Evolutionary conservation across 2,113 vertebrate species (phyloP).

Genomic region (Cheirogaleus medius): DNA sequence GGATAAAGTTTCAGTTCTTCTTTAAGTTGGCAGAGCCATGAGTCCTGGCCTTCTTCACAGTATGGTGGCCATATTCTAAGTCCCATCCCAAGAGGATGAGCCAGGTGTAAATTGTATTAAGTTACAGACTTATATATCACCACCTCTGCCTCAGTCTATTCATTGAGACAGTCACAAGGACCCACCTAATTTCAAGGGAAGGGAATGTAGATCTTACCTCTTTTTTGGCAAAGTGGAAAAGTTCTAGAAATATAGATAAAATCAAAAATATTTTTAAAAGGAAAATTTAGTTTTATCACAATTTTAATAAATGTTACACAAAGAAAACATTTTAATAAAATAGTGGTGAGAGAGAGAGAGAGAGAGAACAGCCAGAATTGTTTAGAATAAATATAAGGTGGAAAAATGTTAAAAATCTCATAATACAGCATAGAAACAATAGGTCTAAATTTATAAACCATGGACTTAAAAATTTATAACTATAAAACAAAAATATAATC

Average conservation of each 20-base stretch:
- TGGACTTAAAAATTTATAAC: background rate
- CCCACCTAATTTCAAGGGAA: background rate
- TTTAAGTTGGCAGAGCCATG: background rate
- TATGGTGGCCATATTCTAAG: background rate
- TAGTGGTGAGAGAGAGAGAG: conserved; percentile 30
- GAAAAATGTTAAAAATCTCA: background rate
- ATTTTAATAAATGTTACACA: conserved; percentile 78
- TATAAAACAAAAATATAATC: conserved; percentile 44
- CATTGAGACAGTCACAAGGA: background rate
- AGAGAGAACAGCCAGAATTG: conserved; percentile 70
- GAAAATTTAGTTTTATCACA: conserved; percentile 79
- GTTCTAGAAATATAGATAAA: background rate
- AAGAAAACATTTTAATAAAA: conserved; percentile 77
- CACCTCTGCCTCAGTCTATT: background rate
- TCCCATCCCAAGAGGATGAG: background rate
- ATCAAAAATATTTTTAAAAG: conserved; percentile 24
- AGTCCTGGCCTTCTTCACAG: background rate
- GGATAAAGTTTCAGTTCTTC: background rate
- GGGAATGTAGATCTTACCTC: background rate
- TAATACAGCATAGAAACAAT: background rate
- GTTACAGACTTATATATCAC: background rate
- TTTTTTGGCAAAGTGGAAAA: background rate
- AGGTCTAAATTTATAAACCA: background rate
- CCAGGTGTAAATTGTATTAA: background rate
- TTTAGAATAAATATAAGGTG: conserved; percentile 57